Conservation (phyloP, 2,797 vertebrate species). For the Eleutherodactylus coqui region DNA sequence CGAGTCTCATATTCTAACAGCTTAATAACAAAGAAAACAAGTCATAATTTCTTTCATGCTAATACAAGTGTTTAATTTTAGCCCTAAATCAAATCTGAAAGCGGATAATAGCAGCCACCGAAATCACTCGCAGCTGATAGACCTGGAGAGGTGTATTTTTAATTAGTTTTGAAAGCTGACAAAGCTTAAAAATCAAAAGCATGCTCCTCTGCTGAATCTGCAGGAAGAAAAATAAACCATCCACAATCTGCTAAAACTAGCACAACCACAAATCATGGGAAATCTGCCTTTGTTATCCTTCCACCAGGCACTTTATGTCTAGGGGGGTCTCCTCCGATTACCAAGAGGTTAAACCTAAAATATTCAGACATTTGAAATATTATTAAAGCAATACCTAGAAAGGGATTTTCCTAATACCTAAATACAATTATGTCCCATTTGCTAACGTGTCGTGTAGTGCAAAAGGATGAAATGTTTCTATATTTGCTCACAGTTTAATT, state of each 20-base stretch:
- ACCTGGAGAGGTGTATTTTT: slow-evolving; percentile 66
- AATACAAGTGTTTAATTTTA: slow-evolving; percentile 56
- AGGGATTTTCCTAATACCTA: background rate
- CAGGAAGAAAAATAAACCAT: slow-evolving; percentile 28
- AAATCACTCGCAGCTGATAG: slow-evolving; percentile 65
- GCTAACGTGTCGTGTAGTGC: background rate
- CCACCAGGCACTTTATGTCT: background rate
- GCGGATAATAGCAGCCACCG: slow-evolving; percentile 59
- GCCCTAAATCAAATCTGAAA: slow-evolving; percentile 70
- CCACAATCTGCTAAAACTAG: slow-evolving; percentile 53
- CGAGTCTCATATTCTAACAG: slow-evolving; percentile 35
- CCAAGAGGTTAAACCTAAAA: background rate
- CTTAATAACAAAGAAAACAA: slow-evolving; percentile 52
- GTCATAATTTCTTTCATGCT: slow-evolving; percentile 53
- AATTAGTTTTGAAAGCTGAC: slow-evolving; percentile 69
- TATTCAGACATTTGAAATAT: background rate
- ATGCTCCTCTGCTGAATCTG: slow-evolving; percentile 66
- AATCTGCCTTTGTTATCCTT: background rate
- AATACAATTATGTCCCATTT: slow-evolving; percentile 39
- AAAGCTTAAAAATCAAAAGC: slow-evolving; percentile 67
- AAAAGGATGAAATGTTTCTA: background rate
- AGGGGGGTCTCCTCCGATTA: background rate
- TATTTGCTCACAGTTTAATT: background rate
- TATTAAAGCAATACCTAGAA: background rate
- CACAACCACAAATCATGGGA: slow-evolving; percentile 34